A percentile compares a stretch with the other conserved stretches of the same genome.
Conservation (phyloP, 2,797 vertebrate genomes). For the Labeo calbasu region DNA sequence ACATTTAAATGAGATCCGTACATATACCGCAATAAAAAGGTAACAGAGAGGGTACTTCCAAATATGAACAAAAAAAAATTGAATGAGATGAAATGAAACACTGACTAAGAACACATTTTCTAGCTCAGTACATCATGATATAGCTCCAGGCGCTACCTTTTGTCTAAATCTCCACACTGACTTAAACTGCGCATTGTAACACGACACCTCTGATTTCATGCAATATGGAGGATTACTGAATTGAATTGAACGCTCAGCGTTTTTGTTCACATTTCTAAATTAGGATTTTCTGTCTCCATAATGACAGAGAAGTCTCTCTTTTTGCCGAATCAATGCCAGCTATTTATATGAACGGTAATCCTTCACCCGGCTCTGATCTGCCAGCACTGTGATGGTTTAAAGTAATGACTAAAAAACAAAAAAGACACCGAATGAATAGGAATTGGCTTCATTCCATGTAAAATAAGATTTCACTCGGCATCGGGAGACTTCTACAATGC, state of each 20-base stretch:
- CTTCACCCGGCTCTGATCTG: conserved; percentile 74
- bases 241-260: conserved; percentile 77
- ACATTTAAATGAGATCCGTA: conserved; percentile 51
- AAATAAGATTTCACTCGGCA: conserved; percentile 65
- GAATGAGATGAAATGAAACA: conserved; percentile 73
- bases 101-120: conserved; percentile 64
- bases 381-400: conserved; percentile 76
- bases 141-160: conserved; percentile 79
- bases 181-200: conserved; percentile 80
- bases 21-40: conserved; percentile 61
- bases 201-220: conserved; percentile 83
- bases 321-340: conserved; percentile 82
- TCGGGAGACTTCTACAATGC: conserved; percentile 58
- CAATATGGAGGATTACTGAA: conserved; percentile 81
- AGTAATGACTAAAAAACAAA: conserved; percentile 76
- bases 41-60: conserved; percentile 67
- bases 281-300: conserved; percentile 84
- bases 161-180: conserved; percentile 79
- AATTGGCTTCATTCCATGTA: conserved; percentile 70
- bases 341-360: conserved; percentile 84
- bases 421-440: conserved; percentile 70
- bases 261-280: conserved; percentile 84
- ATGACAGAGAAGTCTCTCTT: conserved; percentile 80
- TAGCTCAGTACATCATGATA: conserved; percentile 71
- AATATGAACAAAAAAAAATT: conserved; percentile 65